Evolutionary conservation across 2,888 invertebrate genomes (phyloP).

Genomic region (Pandemis corylana): DNA sequence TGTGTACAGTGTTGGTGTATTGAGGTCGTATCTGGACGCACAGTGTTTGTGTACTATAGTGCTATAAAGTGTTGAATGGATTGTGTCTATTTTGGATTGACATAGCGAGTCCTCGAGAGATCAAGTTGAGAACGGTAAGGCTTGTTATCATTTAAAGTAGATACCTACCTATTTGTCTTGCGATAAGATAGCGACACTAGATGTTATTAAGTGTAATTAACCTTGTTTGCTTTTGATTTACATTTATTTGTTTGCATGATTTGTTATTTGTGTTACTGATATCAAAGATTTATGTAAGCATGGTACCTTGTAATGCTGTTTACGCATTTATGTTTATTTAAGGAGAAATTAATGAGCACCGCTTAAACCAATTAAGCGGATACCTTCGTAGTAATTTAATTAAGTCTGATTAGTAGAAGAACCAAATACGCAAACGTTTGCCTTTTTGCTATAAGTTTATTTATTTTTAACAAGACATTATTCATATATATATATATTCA

Average conservation of each 20-base stretch:
- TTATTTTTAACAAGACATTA: conserved; percentile 7
- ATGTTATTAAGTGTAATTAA: conserved; percentile 42
- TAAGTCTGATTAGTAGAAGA: not conserved
- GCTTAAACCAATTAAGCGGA: conserved; percentile 28
- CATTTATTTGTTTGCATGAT: conserved; percentile 44
- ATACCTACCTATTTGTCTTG: conserved; percentile 31
- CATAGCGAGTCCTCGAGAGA: conserved; percentile 79
- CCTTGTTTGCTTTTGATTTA: conserved; percentile 43
- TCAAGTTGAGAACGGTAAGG: conserved; percentile 81
- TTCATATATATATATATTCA: conserved; percentile 24
- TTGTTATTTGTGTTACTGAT: conserved; percentile 40
- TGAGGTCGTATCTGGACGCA: conserved; percentile 73
- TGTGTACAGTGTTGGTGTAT: conserved; percentile 81
- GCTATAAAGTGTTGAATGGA: conserved; percentile 79
- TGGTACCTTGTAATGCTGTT: conserved; percentile 26
- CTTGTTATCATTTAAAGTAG: conserved; percentile 43
- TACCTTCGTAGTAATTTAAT: conserved; percentile 7
- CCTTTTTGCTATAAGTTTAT: not conserved
- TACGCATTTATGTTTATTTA: conserved; percentile 29
- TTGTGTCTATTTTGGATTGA: conserved; percentile 82
- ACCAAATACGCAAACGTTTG: not conserved
- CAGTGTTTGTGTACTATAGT: conserved; percentile 81
- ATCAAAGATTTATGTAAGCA: conserved; percentile 37
- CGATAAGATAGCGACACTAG: conserved; percentile 39
- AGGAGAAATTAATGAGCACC: conserved; percentile 31